Percentiles rank a stretch among this genome's conserved stretches.
Conservation (phyloP, 2,797 vertebrate species). For the Dipus sagitta region DNA sequence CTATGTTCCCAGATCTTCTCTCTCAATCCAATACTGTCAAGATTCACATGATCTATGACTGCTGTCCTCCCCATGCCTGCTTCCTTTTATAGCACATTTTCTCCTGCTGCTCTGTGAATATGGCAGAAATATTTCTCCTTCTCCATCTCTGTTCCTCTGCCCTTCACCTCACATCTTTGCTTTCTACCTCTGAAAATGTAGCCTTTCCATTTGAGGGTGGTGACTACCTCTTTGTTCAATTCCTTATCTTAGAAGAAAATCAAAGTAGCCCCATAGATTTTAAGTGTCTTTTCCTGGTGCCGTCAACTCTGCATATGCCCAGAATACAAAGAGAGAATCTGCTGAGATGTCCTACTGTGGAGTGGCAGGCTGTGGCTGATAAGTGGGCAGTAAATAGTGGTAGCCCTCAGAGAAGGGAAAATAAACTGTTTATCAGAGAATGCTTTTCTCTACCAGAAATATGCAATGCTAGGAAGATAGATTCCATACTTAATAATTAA, state of each 20-base stretch:
- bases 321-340: neutral
- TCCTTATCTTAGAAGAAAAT: constrained; percentile 14
- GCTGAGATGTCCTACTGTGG: neutral
- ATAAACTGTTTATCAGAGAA: neutral
- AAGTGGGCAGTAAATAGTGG: neutral
- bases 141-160: neutral
- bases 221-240: neutral
- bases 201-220: neutral
- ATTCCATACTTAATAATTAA: constrained; percentile 61
- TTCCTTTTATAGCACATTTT: neutral
- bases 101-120: neutral
- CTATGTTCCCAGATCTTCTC: neutral
- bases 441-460: constrained; percentile 19
- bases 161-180: neutral
- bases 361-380: neutral
- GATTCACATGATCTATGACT: neutral
- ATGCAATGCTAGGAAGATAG: neutral
- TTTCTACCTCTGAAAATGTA: neutral
- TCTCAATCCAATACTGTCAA: neutral
- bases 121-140: neutral
- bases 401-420: constrained; percentile 21
- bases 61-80: neutral
- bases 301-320: neutral
- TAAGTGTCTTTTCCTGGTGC: neutral
- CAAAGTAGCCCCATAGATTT: neutral